phyloP scores from a whole-genome alignment of 2,113 vertebrate species.

The Phylloscopus trochilus region DNA sequence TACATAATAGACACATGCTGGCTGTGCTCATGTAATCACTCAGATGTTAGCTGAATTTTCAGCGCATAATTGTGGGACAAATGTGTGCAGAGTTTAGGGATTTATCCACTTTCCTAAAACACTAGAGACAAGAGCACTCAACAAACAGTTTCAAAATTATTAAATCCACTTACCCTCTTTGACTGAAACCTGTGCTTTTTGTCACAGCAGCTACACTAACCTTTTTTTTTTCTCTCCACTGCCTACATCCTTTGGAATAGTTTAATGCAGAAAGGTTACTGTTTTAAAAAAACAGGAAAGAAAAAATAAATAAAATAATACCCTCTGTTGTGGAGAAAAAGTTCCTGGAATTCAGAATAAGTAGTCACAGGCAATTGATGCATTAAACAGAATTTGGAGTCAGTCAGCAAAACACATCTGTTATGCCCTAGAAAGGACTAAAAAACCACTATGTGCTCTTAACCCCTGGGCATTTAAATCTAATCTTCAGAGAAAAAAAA shows the following conservation, averaged over 20 bases:
- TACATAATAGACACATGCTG: background rate
- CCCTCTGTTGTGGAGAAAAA: background rate
- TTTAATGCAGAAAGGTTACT: background rate
- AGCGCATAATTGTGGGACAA: background rate
- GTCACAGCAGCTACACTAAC: background rate
- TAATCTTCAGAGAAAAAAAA: background rate
- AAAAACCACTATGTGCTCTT: background rate
- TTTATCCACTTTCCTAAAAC: background rate
- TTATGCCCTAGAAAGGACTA: background rate
- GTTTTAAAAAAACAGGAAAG: background rate
- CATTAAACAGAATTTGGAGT: slow-evolving; percentile 20
- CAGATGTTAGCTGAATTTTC: background rate
- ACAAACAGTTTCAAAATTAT: background rate
- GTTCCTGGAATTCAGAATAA: slow-evolving; percentile 19
- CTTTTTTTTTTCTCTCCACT: background rate
- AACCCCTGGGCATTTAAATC: background rate
- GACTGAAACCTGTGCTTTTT: background rate
- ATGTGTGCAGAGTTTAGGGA: background rate
- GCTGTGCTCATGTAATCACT: background rate
- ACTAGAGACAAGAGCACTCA: background rate
- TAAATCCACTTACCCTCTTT: slow-evolving; percentile 13
- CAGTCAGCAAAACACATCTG: background rate
- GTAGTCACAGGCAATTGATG: background rate
- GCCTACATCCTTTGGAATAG: background rate
- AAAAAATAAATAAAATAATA: background rate